Conservation (phyloP, 2,113 vertebrate genomes). For the Psilopogon haemacephalus region DNA sequence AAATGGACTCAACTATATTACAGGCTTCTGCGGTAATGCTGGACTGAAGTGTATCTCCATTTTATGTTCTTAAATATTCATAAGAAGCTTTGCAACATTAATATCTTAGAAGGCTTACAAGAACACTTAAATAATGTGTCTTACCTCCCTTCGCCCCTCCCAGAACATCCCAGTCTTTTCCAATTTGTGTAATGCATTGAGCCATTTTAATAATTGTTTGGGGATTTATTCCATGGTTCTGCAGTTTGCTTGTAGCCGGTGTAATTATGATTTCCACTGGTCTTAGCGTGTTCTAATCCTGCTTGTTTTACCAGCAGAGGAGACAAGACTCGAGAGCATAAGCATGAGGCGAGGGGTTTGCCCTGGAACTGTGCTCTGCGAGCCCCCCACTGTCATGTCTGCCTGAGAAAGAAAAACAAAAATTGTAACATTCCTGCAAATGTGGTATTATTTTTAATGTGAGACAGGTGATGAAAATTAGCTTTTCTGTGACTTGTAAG, state of each 20-base stretch:
- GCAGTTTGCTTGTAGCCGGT: slow-evolving; percentile 68
- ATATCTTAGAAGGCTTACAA: slow-evolving; percentile 99
- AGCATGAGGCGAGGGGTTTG: slow-evolving; percentile 31
- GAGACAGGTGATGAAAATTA: not conserved
- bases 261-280: slow-evolving; percentile 79
- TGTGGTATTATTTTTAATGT: not conserved
- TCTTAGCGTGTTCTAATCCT: slow-evolving; percentile 74
- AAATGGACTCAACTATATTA: slow-evolving; percentile 81
- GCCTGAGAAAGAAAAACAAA: not conserved
- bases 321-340: slow-evolving; percentile 64
- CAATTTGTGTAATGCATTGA: slow-evolving; percentile 93
- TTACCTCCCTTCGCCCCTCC: slow-evolving; percentile 65
- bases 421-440: not conserved
- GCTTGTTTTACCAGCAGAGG: slow-evolving; percentile 71
- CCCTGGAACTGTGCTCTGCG: slow-evolving; percentile 34
- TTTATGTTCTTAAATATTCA: slow-evolving; percentile 99
- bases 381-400: not conserved
- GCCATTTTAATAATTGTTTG: slow-evolving; percentile 85
- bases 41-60: slow-evolving; percentile 82
- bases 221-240: slow-evolving; percentile 80
- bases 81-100: slow-evolving; percentile 99
- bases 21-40: slow-evolving; percentile 77
- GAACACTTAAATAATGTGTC: slow-evolving; percentile 99
- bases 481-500: not conserved
- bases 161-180: slow-evolving; percentile 81